phyloP scores from a whole-genome alignment of 2,113 vertebrate genomes.

The Chaetodon auriga region DNA sequence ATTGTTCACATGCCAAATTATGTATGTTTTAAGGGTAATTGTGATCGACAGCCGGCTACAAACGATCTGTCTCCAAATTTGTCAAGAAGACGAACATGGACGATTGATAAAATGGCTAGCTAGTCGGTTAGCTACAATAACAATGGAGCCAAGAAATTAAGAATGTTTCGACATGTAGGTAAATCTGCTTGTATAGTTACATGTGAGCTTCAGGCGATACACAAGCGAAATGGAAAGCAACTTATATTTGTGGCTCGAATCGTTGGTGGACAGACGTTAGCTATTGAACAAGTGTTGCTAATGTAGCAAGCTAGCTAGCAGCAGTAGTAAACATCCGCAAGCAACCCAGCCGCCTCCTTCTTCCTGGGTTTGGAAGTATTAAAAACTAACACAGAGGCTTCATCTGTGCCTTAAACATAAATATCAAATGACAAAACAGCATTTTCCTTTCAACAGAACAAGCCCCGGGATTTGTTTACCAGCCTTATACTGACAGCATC shows the following conservation, averaged over 20 bases:
- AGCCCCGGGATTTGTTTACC: background rate
- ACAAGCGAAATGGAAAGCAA: fast-evolving
- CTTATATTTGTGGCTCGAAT: background rate
- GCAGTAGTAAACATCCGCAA: background rate
- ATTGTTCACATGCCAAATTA: fast-evolving
- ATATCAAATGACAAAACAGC: background rate
- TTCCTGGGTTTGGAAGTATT: background rate
- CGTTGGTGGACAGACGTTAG: background rate
- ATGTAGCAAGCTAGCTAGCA: conserved; percentile 23
- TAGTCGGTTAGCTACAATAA: conserved; percentile 19
- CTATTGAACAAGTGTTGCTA: background rate
- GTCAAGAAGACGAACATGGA: background rate
- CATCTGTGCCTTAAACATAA: background rate
- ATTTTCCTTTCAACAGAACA: conserved; percentile 7
- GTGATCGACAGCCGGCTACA: background rate
- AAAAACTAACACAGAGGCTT: background rate
- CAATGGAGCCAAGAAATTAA: background rate
- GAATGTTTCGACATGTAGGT: fast-evolving
- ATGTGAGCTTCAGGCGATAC: background rate
- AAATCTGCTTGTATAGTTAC: background rate
- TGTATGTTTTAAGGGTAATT: fast-evolving
- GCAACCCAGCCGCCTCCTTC: background rate
- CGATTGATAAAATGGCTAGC: conserved; percentile 14
- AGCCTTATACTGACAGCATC: background rate
- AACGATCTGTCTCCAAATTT: background rate